These are phyloP conservation scores for Stenodema calcarata DNA, from an alignment of 2,888 invertebrate genomes.

Conservation along the genomic window DNA sequence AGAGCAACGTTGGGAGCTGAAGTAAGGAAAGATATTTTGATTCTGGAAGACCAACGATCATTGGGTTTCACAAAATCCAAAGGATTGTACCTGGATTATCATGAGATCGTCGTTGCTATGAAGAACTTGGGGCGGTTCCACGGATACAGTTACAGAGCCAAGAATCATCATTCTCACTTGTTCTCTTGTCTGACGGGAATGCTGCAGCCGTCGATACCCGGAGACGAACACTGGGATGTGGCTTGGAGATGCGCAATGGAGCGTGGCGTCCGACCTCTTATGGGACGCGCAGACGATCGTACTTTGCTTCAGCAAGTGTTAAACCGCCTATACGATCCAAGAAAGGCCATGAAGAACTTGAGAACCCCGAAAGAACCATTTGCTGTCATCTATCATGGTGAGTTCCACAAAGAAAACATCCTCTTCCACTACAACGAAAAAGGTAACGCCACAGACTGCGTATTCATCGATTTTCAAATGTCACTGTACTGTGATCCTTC, in stretches of 20 bases:
- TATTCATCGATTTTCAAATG: conserved; percentile 61
- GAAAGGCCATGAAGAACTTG: conserved; percentile 39
- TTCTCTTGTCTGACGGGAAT: conserved; percentile 15
- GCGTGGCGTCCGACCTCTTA: conserved; percentile 22
- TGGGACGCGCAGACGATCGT: conserved; percentile 26
- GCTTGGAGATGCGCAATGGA: conserved; percentile 28
- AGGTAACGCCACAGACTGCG: conserved; percentile 59
- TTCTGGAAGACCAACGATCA: conserved; percentile 23
- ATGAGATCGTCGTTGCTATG: conserved; percentile 10
- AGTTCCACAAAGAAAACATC: conserved; percentile 62
- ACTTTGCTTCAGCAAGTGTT: conserved; percentile 34
- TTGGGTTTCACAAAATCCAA: conserved; percentile 23
- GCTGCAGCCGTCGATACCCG: conserved; percentile 32
- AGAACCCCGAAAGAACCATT: conserved; percentile 49
- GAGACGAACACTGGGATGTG: conserved; percentile 36
- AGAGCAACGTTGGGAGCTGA: conserved; percentile 19
- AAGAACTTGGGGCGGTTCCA: conserved; percentile 29
- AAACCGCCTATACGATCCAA: conserved; percentile 28
- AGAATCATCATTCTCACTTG: conserved; percentile 4
- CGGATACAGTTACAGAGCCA: conserved; percentile 33
- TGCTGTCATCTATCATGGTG: conserved; percentile 61
- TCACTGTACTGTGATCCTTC: conserved; percentile 60
- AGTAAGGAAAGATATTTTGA: conserved; percentile 31
- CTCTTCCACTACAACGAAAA: conserved; percentile 60
- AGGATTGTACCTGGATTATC: conserved; percentile 21